Conservation (phyloP, 1,140 invertebrate genomes). For the Caenorhabditis tropicalis region DNA sequence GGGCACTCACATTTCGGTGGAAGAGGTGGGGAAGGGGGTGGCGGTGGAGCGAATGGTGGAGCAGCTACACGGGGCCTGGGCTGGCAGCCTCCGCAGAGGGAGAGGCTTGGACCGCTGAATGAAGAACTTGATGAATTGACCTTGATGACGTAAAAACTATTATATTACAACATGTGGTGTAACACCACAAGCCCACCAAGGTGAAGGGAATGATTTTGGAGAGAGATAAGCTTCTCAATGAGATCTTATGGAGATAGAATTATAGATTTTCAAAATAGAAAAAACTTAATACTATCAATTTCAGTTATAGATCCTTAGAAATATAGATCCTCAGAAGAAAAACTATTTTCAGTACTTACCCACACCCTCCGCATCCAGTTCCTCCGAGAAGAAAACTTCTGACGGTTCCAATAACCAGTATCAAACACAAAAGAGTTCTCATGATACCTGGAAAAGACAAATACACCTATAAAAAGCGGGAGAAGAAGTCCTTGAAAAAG, state of each 20-base stretch:
- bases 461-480: no score
- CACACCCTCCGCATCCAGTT: background rate
- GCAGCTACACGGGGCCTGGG: background rate
- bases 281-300: no score
- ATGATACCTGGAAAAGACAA: background rate
- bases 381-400: background rate
- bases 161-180: no score
- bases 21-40: conserved; percentile 3
- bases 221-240: no score
- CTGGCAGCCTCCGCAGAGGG: background rate
- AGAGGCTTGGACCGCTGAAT: background rate
- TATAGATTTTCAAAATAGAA: no score
- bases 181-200: no score
- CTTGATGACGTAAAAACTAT: conserved; percentile 1
- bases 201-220: no score
- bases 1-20: conserved; percentile 12
- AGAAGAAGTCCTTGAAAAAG: no score
- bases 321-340: no score
- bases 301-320: no score
- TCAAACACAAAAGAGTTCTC: background rate
- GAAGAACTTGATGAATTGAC: background rate
- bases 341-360: conserved; percentile 17
- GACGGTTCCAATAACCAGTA: background rate
- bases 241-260: no score
- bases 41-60: conserved; percentile 22